Evolutionary conservation across 1,140 invertebrate genomes (phyloP).

Genomic region (Scaptodrosophila lebanonensis): DNA sequence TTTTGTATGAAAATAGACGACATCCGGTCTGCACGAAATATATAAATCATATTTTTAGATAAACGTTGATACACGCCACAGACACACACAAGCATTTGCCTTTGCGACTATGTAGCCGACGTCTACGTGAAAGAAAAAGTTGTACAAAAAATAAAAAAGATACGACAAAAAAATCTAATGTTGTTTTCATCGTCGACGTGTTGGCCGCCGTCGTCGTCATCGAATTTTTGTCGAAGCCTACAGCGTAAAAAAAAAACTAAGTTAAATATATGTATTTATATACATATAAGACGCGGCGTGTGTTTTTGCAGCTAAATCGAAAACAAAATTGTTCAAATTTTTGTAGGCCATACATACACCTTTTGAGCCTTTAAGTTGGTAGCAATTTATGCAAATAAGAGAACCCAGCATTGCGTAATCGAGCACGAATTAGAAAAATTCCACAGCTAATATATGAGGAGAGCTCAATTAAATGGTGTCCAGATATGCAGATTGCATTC

Average conservation of each 20-base stretch:
- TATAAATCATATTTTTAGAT: conserved; percentile 76
- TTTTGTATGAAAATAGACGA: conserved; percentile 72
- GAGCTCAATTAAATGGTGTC: too few relatives aligned
- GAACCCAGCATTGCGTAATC: too few relatives aligned
- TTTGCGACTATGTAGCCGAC: conserved; percentile 9
- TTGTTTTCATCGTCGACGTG: conserved; percentile 43
- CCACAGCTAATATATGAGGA: too few relatives aligned
- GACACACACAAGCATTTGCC: neutral
- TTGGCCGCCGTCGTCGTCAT: conserved; percentile 36
- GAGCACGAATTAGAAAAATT: too few relatives aligned
- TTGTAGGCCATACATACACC: neutral
- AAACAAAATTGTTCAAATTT: neutral
- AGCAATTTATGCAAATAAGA: too few relatives aligned
- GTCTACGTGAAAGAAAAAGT: conserved; percentile 14
- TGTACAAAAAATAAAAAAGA: conserved; percentile 19
- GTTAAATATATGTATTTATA: too few relatives aligned
- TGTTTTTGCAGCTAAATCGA: too few relatives aligned
- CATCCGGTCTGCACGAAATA: conserved; percentile 70
- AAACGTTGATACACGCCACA: conserved; percentile 49
- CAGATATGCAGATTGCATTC: too few relatives aligned
- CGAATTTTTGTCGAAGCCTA: conserved; percentile 28
- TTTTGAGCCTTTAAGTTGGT: too few relatives aligned
- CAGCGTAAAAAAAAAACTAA: conserved; percentile 23
- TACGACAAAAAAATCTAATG: conserved; percentile 23
- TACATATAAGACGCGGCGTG: too few relatives aligned